Base-by-base conservation (phyloP, 2,797 vertebrate genomes). In the Rhyacichthys aspro region DNA sequence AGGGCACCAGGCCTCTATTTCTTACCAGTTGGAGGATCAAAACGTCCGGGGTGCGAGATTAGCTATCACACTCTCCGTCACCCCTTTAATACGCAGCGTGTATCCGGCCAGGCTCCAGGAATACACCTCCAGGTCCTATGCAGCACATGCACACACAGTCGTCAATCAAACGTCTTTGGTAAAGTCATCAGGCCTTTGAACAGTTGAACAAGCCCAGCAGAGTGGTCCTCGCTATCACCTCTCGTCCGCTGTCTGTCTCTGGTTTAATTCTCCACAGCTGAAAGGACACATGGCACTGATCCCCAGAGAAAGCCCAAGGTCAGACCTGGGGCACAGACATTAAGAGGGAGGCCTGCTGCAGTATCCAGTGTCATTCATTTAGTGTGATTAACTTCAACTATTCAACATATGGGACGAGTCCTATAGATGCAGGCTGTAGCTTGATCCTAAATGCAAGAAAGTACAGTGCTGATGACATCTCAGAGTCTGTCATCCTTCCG, bases 251-350 rank as follows among this genome's bases (percentile, higher is more conserved):
- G 42, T 59, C 47, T 66, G 54, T 78, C 71, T 81, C 43, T 55
- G 28, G 62, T 59, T 78, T 87, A 87, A 78, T 85, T 84, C 81
- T 60, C 56, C 88, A 91, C 91, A 92, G 90, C 90, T 93, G 91
- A 90, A 54, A 83, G 74, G 82, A 91, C 88, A 91, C 86, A 92
- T 90, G 86, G 86, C 82, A 55, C 65, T 63, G 76, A 78, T 85
- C 85, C 83, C 84, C 17, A 0, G 83, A 84, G 88, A 70, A 78
- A 75, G 57, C 42, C 79, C 87, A 91, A 90, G 90, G 90, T 90
- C 88, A 91, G 67, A 80, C 72, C 63, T n/a, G 3, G 80, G 82
- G 70, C 80, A 82, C 61, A 59, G 68, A 74, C 63, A 9, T 63
- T 43, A 53, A 59, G 72, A 75, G 41, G 11, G 36, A 67, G 71